A percentile compares a stretch with the other conserved stretches of the same genome.
Evolutionary conservation across 2,888 invertebrate species (phyloP).

Genomic region (Eupsilia transversa): DNA sequence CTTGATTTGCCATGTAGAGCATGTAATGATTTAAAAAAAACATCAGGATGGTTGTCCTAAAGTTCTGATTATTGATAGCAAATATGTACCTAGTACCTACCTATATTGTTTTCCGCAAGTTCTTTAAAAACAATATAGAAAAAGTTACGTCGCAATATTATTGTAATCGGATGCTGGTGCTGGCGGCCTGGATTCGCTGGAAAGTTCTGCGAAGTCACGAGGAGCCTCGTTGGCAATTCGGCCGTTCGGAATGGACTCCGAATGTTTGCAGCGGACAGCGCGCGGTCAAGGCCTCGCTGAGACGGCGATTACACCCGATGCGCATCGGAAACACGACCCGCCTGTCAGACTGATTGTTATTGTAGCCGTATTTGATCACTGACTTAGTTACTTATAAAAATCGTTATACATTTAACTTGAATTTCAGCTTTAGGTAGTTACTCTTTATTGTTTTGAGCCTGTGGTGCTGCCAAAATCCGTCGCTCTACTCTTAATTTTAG

Average conservation of each 20-base stretch:
- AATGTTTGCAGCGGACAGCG: conserved; percentile 72
- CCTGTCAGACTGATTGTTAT: conserved; percentile 66
- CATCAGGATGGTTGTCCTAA: background rate
- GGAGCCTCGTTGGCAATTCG: conserved; percentile 75
- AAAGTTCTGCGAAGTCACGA: conserved; percentile 80
- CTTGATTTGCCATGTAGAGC: background rate
- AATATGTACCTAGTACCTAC: background rate
- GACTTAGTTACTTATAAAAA: conserved; percentile 48
- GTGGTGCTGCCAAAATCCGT: background rate
- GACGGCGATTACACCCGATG: conserved; percentile 74
- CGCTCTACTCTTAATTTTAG: conserved; percentile 7
- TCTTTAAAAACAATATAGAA: conserved; percentile 63
- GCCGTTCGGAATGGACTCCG: conserved; percentile 63
- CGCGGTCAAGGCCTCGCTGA: conserved; percentile 87
- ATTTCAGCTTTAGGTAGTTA: background rate
- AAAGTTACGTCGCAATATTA: conserved; percentile 72
- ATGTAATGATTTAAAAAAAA: background rate
- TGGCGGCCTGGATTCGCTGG: conserved; percentile 69
- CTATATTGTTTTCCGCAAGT: conserved; percentile 48
- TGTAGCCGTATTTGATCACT: conserved; percentile 70
- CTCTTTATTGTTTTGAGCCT: background rate
- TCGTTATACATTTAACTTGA: background rate
- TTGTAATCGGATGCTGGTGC: conserved; percentile 77
- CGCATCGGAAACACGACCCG: conserved; percentile 80
- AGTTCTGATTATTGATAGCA: background rate